A percentile compares a stretch with the other conserved stretches of the same genome.
Conservation (phyloP, 2,113 vertebrate species). For the Embiotoca jacksoni region DNA sequence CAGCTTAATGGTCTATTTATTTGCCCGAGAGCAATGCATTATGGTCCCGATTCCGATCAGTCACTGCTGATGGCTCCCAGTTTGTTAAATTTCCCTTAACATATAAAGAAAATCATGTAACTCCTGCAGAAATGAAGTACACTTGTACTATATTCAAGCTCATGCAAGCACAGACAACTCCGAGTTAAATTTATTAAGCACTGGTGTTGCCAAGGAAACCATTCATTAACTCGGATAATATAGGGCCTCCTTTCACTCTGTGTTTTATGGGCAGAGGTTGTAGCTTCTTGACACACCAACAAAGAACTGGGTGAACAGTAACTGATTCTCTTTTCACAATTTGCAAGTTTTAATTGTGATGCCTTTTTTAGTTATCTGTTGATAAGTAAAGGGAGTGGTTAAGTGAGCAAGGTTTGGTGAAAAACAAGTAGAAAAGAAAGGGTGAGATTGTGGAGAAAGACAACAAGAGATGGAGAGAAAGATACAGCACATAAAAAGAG, state of each 20-base stretch:
- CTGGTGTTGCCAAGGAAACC: constrained; percentile 75
- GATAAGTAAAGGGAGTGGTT: constrained; percentile 7
- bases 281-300: constrained; percentile 51
- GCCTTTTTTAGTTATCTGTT: constrained; percentile 20
- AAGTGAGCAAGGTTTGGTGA: background rate
- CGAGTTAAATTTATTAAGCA: constrained; percentile 59
- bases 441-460: background rate
- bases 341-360: constrained; percentile 54
- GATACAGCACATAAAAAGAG: constrained; percentile 9
- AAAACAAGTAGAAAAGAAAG: background rate
- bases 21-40: constrained; percentile 78
- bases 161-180: constrained; percentile 36
- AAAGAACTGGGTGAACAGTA: constrained; percentile 30
- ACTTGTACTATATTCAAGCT: constrained; percentile 1
- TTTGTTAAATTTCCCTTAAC: constrained; percentile 68
- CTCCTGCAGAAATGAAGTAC: constrained; percentile 42
- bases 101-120: constrained; percentile 47
- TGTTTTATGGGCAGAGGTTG: constrained; percentile 39
- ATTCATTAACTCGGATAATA: constrained; percentile 65
- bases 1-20: constrained; percentile 81
- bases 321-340: constrained; percentile 30
- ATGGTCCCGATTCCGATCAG: constrained; percentile 70
- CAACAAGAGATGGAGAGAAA: background rate
- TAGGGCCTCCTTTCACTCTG: constrained; percentile 16
- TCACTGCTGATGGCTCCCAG: constrained; percentile 63